Base-by-base conservation (phyloP, 2,888 invertebrate species). In the Gari tellinella region DNA sequence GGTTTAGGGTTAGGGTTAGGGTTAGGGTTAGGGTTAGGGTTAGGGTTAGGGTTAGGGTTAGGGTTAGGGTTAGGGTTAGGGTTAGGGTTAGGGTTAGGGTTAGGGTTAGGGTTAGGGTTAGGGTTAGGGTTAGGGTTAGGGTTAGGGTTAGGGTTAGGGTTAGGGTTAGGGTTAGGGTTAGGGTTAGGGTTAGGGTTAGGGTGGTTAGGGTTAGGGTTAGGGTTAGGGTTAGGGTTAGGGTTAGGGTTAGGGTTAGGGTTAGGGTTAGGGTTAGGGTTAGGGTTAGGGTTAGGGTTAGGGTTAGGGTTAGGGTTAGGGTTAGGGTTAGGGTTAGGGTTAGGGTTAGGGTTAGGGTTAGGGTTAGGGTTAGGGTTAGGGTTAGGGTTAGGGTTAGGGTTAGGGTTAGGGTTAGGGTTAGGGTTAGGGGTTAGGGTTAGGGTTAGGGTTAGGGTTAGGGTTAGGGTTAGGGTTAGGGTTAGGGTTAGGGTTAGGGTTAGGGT, bases 271-370 rank as follows among this genome's bases (percentile, higher is more conserved):
- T 63, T 56, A 52, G 62, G 66, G 62, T 62, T 67, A 52, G 62
- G 66, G 62, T 62, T 66, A 73, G 80, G 83, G 81, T 76, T 81
- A 73, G 79, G 79, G 82, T 79, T 82, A 72, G 80, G 82, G 82
- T 79, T 79, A 72, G 80, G 73, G 72, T 78, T 49, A 70, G 80
- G 69, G 74, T 78, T 76, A 72, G 80, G 80, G 74, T 81, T 78
- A 68, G 78, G 82, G 78, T 72, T 76, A 61, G 76, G 80, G 75
- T 69, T 72, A 57, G 78, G 82, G 61, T 75, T 64, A 58, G 74
- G 76, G 73, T 70, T 75, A 68, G 75, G 81, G 69, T 75, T 72
- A 69, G 49, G n/a, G n/a, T n/a, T n/a, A n/a, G n/a, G n/a, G n/a
- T n/a, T n/a, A 37, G 63, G 63, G 46, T 57, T 40, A 40, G 78